Percentiles rank a stretch among this genome's conserved stretches.
These are phyloP conservation scores for Leptocoma aspasia DNA, from an alignment of 2,113 vertebrate genomes.

Conservation along the genomic window DNA sequence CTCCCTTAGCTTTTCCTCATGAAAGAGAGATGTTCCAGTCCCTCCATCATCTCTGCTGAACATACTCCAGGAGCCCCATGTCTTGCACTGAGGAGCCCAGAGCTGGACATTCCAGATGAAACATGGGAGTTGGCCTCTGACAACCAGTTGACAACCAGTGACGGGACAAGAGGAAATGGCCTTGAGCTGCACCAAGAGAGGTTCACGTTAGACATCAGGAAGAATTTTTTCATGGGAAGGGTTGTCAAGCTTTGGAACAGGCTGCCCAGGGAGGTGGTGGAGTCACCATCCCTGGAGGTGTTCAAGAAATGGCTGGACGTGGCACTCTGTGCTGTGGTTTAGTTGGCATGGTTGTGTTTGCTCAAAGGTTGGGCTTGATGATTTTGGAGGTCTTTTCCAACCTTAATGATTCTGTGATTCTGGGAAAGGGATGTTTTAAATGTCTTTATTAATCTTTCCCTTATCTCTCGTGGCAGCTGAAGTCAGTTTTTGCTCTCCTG, in stretches of 20 bases:
- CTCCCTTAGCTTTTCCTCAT: not conserved
- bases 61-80: not conserved
- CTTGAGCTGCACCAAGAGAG: not conserved
- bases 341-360: not conserved
- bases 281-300: not conserved
- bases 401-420: not conserved
- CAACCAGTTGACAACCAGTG: not conserved
- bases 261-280: not conserved
- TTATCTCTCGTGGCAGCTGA: not conserved
- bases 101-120: not conserved
- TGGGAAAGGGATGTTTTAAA: not conserved
- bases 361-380: not conserved
- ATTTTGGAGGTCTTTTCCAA: not conserved
- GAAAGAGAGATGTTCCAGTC: not conserved
- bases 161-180: not conserved
- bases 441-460: not conserved
- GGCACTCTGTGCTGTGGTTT: not conserved
- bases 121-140: fast-evolving
- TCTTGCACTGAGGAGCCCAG: too few species aligned
- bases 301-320: not conserved
- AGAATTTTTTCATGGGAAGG: not conserved
- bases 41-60: not conserved
- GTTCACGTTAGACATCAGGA: not conserved
- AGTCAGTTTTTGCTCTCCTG: not conserved
- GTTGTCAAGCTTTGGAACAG: not conserved